These are phyloP conservation scores for Epistrophella euchroma DNA, from an alignment of 2,888 invertebrate species.

Conservation along the genomic window DNA sequence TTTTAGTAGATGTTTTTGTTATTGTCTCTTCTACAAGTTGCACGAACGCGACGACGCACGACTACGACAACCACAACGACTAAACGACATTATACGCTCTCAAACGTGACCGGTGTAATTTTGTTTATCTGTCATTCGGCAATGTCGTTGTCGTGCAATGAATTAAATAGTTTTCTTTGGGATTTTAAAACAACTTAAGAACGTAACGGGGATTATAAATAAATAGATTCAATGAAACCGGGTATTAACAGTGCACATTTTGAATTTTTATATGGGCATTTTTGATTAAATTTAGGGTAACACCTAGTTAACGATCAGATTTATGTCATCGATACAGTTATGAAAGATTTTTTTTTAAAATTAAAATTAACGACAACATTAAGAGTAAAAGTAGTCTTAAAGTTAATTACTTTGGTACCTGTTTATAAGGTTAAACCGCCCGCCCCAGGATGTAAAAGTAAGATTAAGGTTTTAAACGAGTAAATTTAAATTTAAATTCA, in stretches of 20 bases:
- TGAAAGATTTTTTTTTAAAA: background rate
- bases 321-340: constrained; percentile 33
- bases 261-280: constrained; percentile 39
- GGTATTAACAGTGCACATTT: constrained; percentile 37
- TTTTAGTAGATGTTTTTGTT: background rate
- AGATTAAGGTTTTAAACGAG: background rate
- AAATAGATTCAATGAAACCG: constrained; percentile 18
- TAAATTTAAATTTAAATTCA: background rate
- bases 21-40: constrained; percentile 15
- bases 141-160: constrained; percentile 64
- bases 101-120: constrained; percentile 70
- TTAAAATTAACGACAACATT: background rate
- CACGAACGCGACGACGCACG: constrained; percentile 33
- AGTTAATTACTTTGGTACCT: background rate
- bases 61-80: background rate
- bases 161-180: constrained; percentile 51
- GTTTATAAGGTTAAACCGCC: background rate
- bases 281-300: constrained; percentile 52
- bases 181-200: constrained; percentile 20
- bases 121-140: constrained; percentile 63
- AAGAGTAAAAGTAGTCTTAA: background rate
- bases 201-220: constrained; percentile 50
- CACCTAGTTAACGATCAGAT: constrained; percentile 63
- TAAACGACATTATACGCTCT: constrained; percentile 58
- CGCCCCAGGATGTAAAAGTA: constrained; percentile 2